Conservation (phyloP, 1,140 invertebrate species). For the Spodoptera litura region DNA sequence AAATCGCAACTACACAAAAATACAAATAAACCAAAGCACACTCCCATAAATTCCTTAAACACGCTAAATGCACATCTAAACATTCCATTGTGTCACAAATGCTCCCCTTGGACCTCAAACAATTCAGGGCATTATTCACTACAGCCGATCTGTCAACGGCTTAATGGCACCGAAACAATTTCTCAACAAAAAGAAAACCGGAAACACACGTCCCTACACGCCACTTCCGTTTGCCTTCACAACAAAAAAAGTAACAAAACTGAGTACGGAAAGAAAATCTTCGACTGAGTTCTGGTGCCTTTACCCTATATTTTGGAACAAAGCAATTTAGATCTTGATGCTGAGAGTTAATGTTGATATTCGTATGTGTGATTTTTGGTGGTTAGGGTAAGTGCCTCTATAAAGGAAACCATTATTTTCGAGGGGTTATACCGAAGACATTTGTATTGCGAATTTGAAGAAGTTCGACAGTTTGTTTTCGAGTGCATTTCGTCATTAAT, state of each 20-base stretch:
- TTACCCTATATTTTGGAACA: constrained; percentile 57
- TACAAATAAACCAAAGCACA: constrained; percentile 1
- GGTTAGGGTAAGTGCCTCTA: constrained; percentile 55
- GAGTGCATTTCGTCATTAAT: constrained; percentile 86
- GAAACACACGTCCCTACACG: constrained; percentile 80
- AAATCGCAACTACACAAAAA: too few species aligned
- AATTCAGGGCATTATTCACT: constrained; percentile 81
- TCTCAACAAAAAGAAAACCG: constrained; percentile 79
- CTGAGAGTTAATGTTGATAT: constrained; percentile 44
- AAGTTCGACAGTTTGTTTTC: constrained; percentile 85
- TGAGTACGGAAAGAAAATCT: constrained; percentile 68
- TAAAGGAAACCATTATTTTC: constrained; percentile 85
- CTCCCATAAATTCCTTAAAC: constrained; percentile 18
- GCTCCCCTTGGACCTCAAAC: constrained; percentile 63
- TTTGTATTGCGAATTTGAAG: constrained; percentile 85
- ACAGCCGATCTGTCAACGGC: constrained; percentile 83
- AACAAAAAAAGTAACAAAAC: constrained; percentile 80
- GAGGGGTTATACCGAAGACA: constrained; percentile 80
- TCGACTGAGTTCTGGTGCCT: constrained; percentile 62
- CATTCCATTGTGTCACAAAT: constrained; percentile 68
- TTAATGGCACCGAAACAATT: constrained; percentile 85
- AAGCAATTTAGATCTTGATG: constrained; percentile 49
- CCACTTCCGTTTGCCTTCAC: constrained; percentile 74
- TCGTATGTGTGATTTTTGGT: constrained; percentile 32
- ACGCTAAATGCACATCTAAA: constrained; percentile 49